These are phyloP conservation scores for Ceratosolen fusciceps DNA, from an alignment of 1,140 invertebrate species.

Conservation along the genomic window DNA sequence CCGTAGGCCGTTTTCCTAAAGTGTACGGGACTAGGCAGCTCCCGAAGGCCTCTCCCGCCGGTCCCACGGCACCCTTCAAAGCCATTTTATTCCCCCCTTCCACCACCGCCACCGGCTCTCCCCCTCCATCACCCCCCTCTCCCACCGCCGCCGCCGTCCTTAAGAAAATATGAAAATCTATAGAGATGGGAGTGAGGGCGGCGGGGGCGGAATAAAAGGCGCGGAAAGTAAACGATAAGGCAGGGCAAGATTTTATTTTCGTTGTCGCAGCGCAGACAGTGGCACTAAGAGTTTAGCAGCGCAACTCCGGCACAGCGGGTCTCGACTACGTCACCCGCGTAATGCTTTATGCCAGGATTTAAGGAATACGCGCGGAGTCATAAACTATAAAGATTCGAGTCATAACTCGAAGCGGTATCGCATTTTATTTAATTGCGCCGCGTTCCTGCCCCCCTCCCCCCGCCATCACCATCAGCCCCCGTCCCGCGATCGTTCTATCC, in stretches of 20 bases:
- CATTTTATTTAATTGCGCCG: constrained; percentile 72
- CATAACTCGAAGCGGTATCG: constrained; percentile 71
- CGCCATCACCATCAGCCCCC: constrained; percentile 28
- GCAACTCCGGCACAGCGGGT: not conserved
- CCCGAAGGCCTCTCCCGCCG: too few species aligned
- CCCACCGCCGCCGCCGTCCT: not conserved
- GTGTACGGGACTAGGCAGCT: too few species aligned
- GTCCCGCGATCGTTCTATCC: constrained; percentile 40
- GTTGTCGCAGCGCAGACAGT: constrained; percentile 21
- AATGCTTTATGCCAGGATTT: constrained; percentile 66
- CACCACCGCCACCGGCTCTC: too few species aligned
- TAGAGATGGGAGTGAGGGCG: not conserved
- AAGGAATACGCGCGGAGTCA: constrained; percentile 66
- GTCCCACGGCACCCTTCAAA: not conserved
- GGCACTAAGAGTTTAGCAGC: constrained; percentile 28
- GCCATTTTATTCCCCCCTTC: constrained; percentile 17
- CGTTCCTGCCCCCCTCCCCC: constrained; percentile 50
- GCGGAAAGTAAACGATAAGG: constrained; percentile 40
- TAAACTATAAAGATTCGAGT: constrained; percentile 72
- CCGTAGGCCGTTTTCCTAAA: too few species aligned
- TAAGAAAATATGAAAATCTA: constrained; percentile 45
- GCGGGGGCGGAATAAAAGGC: constrained; percentile 20
- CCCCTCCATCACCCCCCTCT: not conserved
- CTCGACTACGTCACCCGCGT: constrained; percentile 1
- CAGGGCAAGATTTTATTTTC: constrained; percentile 44